phyloP scores from a whole-genome alignment of 2,113 vertebrate species.

The Gorilla gorilla region DNA sequence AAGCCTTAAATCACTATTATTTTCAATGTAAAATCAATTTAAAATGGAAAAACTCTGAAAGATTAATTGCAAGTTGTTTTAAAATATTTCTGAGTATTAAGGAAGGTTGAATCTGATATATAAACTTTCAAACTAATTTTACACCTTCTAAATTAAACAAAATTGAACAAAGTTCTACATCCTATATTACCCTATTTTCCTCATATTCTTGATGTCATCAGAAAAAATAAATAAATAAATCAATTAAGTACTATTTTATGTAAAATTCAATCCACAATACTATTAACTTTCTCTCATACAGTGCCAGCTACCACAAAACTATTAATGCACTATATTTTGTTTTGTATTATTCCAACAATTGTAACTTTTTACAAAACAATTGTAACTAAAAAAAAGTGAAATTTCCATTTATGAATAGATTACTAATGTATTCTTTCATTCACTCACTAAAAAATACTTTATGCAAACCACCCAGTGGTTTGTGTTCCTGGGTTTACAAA shows the following conservation, averaged over 20 bases:
- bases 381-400: not conserved
- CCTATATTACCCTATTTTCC: not conserved
- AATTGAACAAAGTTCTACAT: not conserved
- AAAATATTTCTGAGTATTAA: conserved; percentile 39
- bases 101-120: not conserved
- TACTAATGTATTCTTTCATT: not conserved
- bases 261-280: not conserved
- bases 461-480: not conserved
- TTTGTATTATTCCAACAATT: not conserved
- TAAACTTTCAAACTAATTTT: not conserved
- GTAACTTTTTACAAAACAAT: not conserved
- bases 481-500: not conserved
- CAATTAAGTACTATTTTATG: not conserved
- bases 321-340: not conserved
- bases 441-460: not conserved
- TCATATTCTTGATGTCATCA: not conserved
- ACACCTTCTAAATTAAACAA: not conserved
- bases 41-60: conserved; percentile 57
- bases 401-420: not conserved
- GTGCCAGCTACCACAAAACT: not conserved
- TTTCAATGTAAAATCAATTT: conserved; percentile 76
- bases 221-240: not conserved
- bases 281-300: not conserved
- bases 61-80: conserved; percentile 37
- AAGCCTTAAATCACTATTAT: conserved; percentile 63